These are phyloP conservation scores for Himalopsyche japonica DNA, from an alignment of 2,888 invertebrate species.

Conservation along the genomic window DNA sequence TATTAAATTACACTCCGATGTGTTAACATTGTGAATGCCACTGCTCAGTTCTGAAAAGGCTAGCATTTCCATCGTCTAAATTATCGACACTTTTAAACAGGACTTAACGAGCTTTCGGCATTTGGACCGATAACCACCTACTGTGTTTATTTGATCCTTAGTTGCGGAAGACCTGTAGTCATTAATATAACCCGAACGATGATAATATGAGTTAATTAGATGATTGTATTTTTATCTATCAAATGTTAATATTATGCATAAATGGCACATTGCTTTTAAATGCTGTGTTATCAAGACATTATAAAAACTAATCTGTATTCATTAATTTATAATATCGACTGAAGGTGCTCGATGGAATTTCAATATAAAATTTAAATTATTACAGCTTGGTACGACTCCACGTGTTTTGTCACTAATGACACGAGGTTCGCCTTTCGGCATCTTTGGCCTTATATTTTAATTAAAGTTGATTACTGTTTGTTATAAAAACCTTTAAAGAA, in stretches of 20 bases:
- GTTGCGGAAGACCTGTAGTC: constrained; percentile 16
- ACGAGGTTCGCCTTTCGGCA: too few species aligned
- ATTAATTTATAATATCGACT: too few species aligned
- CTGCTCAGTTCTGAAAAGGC: constrained; percentile 6
- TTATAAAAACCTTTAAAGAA: too few species aligned
- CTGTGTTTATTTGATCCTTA: neutral
- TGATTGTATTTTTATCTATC: constrained; percentile 8
- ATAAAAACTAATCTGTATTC: neutral
- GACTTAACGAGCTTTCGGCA: constrained; percentile 32
- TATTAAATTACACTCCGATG: too few species aligned
- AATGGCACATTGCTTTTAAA: neutral
- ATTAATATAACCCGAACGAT: neutral
- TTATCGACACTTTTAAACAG: constrained; percentile 34
- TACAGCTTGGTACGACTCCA: too few species aligned
- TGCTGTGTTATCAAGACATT: neutral
- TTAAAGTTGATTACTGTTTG: too few species aligned
- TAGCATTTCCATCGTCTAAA: constrained; percentile 10
- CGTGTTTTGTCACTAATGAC: too few species aligned
- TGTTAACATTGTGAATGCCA: neutral
- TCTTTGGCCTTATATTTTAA: too few species aligned
- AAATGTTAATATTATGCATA: constrained; percentile 1
- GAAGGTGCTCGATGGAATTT: too few species aligned
- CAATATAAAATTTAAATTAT: too few species aligned
- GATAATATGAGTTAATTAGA: constrained; percentile 17
- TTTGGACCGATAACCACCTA: constrained; percentile 27